phyloP scores from a whole-genome alignment of 2,113 vertebrate genomes.

The Xyliphius kryptos region DNA sequence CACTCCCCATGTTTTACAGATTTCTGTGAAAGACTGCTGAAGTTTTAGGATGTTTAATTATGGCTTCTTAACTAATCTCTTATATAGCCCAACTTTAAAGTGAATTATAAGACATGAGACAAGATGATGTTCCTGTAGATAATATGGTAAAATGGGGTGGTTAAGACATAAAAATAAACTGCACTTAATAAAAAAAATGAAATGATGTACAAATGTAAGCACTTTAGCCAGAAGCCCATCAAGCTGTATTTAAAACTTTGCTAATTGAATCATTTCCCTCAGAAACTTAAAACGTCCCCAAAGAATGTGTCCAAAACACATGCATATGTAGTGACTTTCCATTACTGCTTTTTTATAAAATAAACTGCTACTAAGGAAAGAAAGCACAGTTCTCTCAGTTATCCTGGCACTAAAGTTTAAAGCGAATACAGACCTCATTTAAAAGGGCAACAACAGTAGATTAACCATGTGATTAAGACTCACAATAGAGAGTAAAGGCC shows the following conservation, averaged over 20 bases:
- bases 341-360: constrained; percentile 2
- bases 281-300: constrained; percentile 10
- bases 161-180: neutral
- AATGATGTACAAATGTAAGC: constrained; percentile 35
- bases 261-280: constrained; percentile 7
- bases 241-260: constrained; percentile 36
- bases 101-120: neutral
- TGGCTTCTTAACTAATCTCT: neutral
- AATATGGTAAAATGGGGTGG: constrained; percentile 3
- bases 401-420: neutral
- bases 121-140: neutral
- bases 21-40: constrained; percentile 19
- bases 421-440: neutral
- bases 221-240: constrained; percentile 40
- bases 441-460: neutral
- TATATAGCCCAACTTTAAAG: neutral
- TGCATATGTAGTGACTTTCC: constrained; percentile 8
- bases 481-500: neutral
- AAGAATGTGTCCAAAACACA: constrained; percentile 26
- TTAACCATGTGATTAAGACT: neutral
- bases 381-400: constrained; percentile 26
- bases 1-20: constrained; percentile 19
- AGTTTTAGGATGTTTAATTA: neutral
- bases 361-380: neutral
- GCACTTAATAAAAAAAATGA: neutral